Evolutionary conservation across 2,113 vertebrate species (phyloP).

Genomic region (Caretta caretta): DNA sequence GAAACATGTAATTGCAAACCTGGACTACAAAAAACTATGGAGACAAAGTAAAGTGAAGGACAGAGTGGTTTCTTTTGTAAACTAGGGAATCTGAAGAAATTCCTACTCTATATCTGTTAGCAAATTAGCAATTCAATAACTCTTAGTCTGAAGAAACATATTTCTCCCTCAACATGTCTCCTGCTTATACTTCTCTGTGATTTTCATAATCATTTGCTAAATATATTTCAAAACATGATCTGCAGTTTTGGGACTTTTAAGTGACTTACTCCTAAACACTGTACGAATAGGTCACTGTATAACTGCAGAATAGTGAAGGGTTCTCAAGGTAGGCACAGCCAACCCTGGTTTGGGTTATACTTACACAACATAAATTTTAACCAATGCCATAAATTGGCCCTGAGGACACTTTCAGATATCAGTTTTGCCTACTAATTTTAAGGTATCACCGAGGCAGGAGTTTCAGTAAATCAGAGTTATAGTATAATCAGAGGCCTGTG

Average conservation of each 20-base stretch:
- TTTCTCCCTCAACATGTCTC: accelerated
- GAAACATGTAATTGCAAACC: slow-evolving; percentile 77
- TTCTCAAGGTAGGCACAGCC: background rate
- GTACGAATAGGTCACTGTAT: background rate
- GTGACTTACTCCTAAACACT: background rate
- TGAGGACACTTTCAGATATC: background rate
- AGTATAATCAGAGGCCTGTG: background rate
- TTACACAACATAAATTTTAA: background rate
- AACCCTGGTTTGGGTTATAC: background rate
- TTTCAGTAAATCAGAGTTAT: background rate
- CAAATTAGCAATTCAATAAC: background rate
- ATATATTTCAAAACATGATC: background rate
- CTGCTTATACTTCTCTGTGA: background rate
- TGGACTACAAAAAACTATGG: background rate
- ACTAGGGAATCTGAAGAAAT: background rate
- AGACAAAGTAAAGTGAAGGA: background rate
- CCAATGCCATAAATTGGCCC: background rate
- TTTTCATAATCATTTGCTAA: background rate
- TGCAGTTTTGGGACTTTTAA: background rate
- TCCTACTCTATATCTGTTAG: background rate
- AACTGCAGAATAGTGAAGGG: background rate
- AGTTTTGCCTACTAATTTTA: background rate
- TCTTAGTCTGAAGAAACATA: background rate
- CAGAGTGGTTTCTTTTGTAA: background rate
- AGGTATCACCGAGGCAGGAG: background rate